These are phyloP conservation scores for Chelonus formosanus DNA, from an alignment of 2,888 invertebrate genomes.

Conservation along the genomic window DNA sequence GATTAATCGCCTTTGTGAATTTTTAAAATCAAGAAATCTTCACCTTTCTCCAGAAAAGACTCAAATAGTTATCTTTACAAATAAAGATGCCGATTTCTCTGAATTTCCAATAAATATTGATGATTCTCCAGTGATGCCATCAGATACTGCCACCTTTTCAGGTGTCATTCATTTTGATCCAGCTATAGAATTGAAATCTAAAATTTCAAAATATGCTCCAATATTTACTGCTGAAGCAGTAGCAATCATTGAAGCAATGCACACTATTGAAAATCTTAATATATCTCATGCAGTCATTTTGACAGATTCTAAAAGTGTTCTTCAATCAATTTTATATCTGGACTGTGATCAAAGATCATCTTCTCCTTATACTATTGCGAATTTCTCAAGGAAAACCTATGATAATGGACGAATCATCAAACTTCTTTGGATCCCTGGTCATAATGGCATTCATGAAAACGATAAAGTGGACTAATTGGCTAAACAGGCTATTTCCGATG, in stretches of 20 bases:
- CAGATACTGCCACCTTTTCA: neutral
- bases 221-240: neutral
- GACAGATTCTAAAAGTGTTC: neutral
- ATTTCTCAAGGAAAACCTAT: neutral
- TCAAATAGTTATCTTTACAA: conserved; percentile 6
- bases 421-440: neutral
- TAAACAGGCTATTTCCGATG: neutral
- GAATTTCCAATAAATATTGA: neutral
- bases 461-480: neutral
- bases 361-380: no score
- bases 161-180: neutral
- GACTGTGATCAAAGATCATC: neutral
- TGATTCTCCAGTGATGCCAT: neutral
- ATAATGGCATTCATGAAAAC: neutral
- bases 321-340: neutral
- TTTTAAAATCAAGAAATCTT: neutral
- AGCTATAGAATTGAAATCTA: no score
- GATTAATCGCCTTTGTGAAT: neutral
- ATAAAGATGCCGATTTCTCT: conserved; percentile 12
- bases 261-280: neutral
- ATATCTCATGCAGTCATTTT: neutral
- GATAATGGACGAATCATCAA: neutral
- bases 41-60: conserved; percentile 11
- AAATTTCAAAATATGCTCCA: neutral
- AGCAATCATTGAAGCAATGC: neutral